Evolutionary conservation across 1,140 invertebrate genomes (phyloP).

Genomic region (Lepidurus apus): DNA sequence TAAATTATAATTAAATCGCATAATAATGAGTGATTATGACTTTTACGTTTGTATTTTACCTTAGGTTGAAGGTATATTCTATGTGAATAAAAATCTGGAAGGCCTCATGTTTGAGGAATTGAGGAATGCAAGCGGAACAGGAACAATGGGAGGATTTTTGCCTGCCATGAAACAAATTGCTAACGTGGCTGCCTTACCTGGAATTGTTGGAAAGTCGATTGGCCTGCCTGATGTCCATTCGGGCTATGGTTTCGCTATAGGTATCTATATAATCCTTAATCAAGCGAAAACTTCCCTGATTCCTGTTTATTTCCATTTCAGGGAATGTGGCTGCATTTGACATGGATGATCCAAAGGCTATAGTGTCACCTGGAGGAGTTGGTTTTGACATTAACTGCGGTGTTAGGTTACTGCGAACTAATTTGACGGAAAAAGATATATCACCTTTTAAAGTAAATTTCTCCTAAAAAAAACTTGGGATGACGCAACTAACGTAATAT

Average conservation of each 20-base stretch:
- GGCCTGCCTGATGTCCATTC: slow-evolving; percentile 98
- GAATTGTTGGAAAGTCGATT: slow-evolving; percentile 79
- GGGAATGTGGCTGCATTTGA: slow-evolving; percentile 99
- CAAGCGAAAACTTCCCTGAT: slow-evolving; percentile 35
- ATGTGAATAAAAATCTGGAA: slow-evolving; percentile 89
- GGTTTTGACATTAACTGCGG: slow-evolving; percentile 99
- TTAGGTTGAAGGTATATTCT: slow-evolving; percentile 96
- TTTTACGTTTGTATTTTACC: slow-evolving; percentile 38
- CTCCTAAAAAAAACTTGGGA: background rate
- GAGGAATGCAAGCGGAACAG: slow-evolving; percentile 78
- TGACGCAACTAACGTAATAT: slow-evolving; percentile 10
- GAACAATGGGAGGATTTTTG: slow-evolving; percentile 88
- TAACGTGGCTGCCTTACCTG: slow-evolving; percentile 97
- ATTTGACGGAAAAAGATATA: slow-evolving; percentile 92
- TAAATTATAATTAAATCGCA: slow-evolving; percentile 32
- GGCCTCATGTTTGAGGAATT: slow-evolving; percentile 97
- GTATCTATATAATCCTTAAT: slow-evolving; percentile 44
- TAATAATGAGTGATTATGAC: slow-evolving; percentile 31
- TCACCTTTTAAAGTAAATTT: slow-evolving; percentile 70
- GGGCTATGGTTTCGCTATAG: slow-evolving; percentile 99
- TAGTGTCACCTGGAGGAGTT: slow-evolving; percentile 97
- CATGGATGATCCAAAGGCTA: slow-evolving; percentile 80
- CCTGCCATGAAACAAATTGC: slow-evolving; percentile 99
- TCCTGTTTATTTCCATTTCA: slow-evolving; percentile 42
- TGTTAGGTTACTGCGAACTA: slow-evolving; percentile 89